A percentile compares a stretch with the other conserved stretches of the same genome.
phyloP scores from a whole-genome alignment of 2,797 vertebrate species.

The Pelodytes ibericus region DNA sequence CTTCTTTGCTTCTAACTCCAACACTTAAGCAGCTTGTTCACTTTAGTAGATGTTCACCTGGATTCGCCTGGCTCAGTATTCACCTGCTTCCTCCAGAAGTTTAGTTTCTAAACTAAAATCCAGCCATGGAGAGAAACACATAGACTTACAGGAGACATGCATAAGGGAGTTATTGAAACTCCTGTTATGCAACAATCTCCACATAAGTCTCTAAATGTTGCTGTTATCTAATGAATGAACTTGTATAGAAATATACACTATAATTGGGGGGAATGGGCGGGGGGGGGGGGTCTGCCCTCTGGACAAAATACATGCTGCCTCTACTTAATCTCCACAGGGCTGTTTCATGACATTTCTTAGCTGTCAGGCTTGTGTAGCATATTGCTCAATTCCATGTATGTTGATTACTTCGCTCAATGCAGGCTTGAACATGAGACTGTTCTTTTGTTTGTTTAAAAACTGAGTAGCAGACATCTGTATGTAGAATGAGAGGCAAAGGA shows the following conservation, averaged over 20 bases:
- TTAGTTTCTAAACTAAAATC: too few relatives aligned
- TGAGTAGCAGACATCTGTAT: constrained; percentile 15
- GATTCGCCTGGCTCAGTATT: too few relatives aligned
- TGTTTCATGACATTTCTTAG: not conserved
- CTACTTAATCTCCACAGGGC: not conserved
- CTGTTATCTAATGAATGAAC: too few relatives aligned
- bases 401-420: constrained; percentile 24
- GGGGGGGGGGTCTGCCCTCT: too few relatives aligned
- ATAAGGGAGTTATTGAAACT: too few relatives aligned
- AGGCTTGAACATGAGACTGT: constrained; percentile 25
- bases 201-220: constrained; percentile 4
- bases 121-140: too few relatives aligned
- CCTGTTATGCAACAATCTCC: too few relatives aligned
- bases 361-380: constrained; percentile 27
- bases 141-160: too few relatives aligned
- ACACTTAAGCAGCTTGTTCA: too few relatives aligned
- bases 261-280: not conserved
- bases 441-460: constrained; percentile 2
- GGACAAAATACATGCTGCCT: not conserved
- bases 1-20: too few relatives aligned
- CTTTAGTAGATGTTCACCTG: too few relatives aligned
- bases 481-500: not conserved
- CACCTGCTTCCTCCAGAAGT: too few relatives aligned
- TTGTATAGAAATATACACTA: not conserved
- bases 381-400: constrained; percentile 28